phyloP scores from a whole-genome alignment of 2,888 invertebrate species.

The Dugesia japonica region DNA sequence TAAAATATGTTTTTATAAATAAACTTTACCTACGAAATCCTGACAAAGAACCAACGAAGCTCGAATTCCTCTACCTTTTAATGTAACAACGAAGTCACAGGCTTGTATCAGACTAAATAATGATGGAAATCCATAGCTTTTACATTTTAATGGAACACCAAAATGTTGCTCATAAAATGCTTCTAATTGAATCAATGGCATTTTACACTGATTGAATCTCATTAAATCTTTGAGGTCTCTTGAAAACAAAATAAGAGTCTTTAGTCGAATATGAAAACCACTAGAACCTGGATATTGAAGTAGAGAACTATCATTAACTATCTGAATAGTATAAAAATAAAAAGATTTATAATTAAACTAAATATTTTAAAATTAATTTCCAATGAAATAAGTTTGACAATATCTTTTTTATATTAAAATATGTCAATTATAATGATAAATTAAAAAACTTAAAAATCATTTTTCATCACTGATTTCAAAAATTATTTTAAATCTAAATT shows the following conservation, averaged over 20 bases:
- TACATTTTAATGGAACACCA: constrained; percentile 50
- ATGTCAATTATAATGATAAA: no score
- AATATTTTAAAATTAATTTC: no score
- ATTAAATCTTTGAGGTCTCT: constrained; percentile 52
- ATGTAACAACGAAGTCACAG: constrained; percentile 51
- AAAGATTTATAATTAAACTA: no score
- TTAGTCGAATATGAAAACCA: constrained; percentile 39
- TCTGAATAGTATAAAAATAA: constrained; percentile 38
- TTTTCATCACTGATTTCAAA: no score
- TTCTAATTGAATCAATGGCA: constrained; percentile 44
- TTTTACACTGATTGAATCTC: constrained; percentile 49
- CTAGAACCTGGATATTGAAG: constrained; percentile 24
- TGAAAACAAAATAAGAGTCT: constrained; percentile 50
- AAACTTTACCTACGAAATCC: constrained; percentile 36
- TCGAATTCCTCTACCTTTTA: constrained; percentile 49
- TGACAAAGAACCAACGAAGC: constrained; percentile 37
- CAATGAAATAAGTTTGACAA: no score
- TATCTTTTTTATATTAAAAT: no score
- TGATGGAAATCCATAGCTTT: constrained; percentile 52
- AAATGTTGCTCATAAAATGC: constrained; percentile 39
- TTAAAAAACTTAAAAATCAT: no score
- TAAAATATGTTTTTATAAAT: background rate
- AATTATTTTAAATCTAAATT: no score
- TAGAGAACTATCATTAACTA: constrained; percentile 39
- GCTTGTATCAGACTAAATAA: constrained; percentile 51